A percentile compares a stretch with the other conserved stretches of the same genome.
These are phyloP conservation scores for Anhinga rufa DNA, from an alignment of 2,113 vertebrate genomes.

Conservation along the genomic window DNA sequence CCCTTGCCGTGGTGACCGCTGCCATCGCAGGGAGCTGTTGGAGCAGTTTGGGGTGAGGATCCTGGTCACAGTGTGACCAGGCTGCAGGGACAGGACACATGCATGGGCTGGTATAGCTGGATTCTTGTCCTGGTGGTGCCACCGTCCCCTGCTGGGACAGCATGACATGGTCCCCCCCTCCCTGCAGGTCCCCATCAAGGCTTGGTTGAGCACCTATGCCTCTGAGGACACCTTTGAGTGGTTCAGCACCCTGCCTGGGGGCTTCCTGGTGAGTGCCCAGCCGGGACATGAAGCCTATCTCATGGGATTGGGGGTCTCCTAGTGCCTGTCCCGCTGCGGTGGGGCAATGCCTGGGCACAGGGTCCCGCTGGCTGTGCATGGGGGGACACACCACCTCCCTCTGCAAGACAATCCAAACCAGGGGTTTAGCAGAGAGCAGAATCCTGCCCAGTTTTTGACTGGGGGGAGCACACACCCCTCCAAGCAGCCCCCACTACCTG, in stretches of 20 bases:
- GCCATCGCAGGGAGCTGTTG: not conserved
- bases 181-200: conserved; percentile 76
- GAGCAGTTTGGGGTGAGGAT: not conserved
- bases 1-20: rapidly evolving
- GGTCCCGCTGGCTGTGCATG: not conserved
- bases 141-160: not conserved
- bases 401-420: not conserved
- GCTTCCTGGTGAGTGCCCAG: conserved; percentile 73
- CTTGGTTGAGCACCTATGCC: conserved; percentile 76
- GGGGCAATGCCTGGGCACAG: not conserved
- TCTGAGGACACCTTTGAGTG: conserved; percentile 75
- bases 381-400: not conserved
- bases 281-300: not conserved
- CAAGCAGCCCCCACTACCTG: rapidly evolving
- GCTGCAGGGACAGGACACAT: not conserved
- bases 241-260: conserved; percentile 79
- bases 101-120: not conserved
- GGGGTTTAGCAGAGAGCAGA: not conserved
- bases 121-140: not conserved
- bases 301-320: not conserved
- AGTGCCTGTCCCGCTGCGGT: not conserved
- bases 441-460: rapidly evolving
- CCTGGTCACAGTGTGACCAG: not conserved
- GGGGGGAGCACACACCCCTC: not conserved
- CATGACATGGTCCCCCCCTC: rapidly evolving